Percentiles rank a stretch among this genome's conserved stretches.
Conservation (phyloP, 2,888 invertebrate species). For the Drosophila merina region DNA sequence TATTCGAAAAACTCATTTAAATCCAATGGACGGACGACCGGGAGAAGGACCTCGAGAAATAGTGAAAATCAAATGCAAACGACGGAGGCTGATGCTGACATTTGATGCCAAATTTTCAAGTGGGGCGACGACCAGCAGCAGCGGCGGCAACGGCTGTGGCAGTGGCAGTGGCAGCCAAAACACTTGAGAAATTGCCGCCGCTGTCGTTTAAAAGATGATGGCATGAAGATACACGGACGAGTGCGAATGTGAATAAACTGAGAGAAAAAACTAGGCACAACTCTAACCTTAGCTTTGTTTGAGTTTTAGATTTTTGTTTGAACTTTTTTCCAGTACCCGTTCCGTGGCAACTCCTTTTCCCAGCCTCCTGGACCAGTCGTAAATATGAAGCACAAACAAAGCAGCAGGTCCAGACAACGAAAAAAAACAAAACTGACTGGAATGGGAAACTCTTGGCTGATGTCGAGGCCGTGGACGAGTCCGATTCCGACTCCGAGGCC, state of each 20-base stretch:
- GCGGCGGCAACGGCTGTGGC: slow-evolving; percentile 3
- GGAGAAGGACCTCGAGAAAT: slow-evolving; percentile 32
- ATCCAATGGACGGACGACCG: slow-evolving; percentile 56
- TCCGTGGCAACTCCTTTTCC: slow-evolving; percentile 4
- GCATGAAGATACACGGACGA: slow-evolving; percentile 69
- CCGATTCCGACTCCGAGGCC: slow-evolving; percentile 12
- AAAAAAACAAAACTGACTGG: slow-evolving; percentile 1
- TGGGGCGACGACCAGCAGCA: slow-evolving; percentile 52
- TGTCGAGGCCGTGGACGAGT: slow-evolving; percentile 17
- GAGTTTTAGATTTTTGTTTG: too few relatives aligned
- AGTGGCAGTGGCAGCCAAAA: slow-evolving; percentile 61
- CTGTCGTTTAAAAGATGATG: slow-evolving; percentile 75
- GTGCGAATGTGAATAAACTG: slow-evolving; percentile 33
- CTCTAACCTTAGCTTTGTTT: too few relatives aligned
- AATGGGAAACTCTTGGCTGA: slow-evolving; percentile 24
- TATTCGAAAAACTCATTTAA: slow-evolving; percentile 80
- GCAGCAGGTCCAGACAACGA: slow-evolving; percentile 30
- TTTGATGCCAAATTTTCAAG: slow-evolving; percentile 81
- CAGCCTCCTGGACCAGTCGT: slow-evolving; percentile 55
- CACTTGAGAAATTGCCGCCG: slow-evolving; percentile 80
- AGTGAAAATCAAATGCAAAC: slow-evolving; percentile 79
- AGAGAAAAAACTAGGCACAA: not conserved
- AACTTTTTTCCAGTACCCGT: slow-evolving; percentile 5
- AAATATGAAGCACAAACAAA: slow-evolving; percentile 78
- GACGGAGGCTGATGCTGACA: slow-evolving; percentile 68